Evolutionary conservation across 2,797 vertebrate species (phyloP), one percentile per base, ranked within the genome.

Genomic region (Somateria mollissima): DNA sequence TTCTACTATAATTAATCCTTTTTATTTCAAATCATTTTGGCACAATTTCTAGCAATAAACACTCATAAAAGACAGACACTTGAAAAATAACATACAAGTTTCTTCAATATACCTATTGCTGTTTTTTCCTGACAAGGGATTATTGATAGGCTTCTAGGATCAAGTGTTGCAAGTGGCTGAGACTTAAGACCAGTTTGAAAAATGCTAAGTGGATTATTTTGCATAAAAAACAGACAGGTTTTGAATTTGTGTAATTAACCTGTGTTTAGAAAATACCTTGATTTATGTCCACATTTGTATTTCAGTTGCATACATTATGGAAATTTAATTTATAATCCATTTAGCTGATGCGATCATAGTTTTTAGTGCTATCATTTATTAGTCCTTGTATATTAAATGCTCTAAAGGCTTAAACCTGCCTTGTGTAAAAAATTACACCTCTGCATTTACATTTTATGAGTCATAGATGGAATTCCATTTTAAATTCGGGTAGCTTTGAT

Each of bases 281-380:
- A 99, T 99, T 99, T 99, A 99, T 98, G 98, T 96, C 97, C 77
- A 96, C 89, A 96, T 99, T 98, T 99, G 98, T 99, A 98, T 99
- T 99, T 98, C 98, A 97, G 98, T 99, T 99, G 98, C 98, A 99
- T 99, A 98, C 98, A 99, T 99, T 99, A 99, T 99, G 99, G 99
- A 99, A 98, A 99, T 99, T 99, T 98, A 99, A 99, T 99, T 99
- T 99, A 99, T 99, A 99, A 99, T 99, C 99, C 99, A 99, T 99
- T 99, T 99, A 99, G 99, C 99, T 99, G 99, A 99, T 99, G 99
- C 97, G 98, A 97, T 98, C 98, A 98, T 98, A 98, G 98, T 98
- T 99, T 98, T 99, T 98, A 99, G 98, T 98, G 98, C 98, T 98
- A 98, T 99, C 99, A 99, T 99, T 99, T 99, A 99, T 99, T 99